phyloP scores from a whole-genome alignment of 2,797 vertebrate genomes.

The Apodemus agrarius region DNA sequence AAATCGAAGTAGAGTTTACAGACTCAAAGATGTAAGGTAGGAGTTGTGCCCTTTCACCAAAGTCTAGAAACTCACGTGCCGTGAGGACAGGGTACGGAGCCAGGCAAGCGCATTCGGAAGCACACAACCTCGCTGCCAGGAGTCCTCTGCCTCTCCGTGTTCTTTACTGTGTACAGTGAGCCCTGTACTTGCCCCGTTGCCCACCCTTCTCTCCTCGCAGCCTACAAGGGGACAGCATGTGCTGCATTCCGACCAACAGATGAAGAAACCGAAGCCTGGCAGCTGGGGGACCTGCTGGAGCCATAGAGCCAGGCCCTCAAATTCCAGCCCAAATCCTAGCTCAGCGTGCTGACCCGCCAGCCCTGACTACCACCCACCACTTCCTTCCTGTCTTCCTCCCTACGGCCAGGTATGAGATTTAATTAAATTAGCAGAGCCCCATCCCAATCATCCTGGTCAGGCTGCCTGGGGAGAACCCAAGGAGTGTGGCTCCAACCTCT shows the following conservation, averaged over 20 bases:
- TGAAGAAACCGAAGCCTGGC: conserved; percentile 41
- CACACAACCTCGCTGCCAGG: neutral
- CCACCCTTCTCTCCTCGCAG: neutral
- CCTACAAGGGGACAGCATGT: neutral
- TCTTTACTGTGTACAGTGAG: conserved; percentile 6
- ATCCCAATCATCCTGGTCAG: conserved; percentile 15
- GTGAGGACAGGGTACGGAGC: neutral
- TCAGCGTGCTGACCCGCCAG: conserved; percentile 40
- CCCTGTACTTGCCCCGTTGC: neutral
- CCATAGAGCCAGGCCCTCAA: neutral
- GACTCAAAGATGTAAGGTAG: conserved; percentile 38
- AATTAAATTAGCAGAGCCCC: conserved; percentile 79
- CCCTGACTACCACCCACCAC: conserved; percentile 35
- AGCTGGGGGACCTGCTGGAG: neutral
- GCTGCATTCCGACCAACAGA: conserved; percentile 5
- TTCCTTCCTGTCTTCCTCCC: conserved; percentile 14
- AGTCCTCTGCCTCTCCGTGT: neutral
- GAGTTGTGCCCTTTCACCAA: neutral
- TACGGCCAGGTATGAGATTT: conserved; percentile 69
- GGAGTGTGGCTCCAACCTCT: conserved; percentile 25
- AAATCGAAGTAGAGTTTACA: conserved; percentile 43
- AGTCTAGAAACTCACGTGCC: neutral
- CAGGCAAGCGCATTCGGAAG: neutral
- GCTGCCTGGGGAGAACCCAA: conserved; percentile 58
- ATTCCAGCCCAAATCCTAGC: conserved; percentile 49